Evolutionary conservation across 2,888 invertebrate genomes (phyloP), one percentile per base, ranked within the genome.

Genomic region (Ophion ellenae): DNA sequence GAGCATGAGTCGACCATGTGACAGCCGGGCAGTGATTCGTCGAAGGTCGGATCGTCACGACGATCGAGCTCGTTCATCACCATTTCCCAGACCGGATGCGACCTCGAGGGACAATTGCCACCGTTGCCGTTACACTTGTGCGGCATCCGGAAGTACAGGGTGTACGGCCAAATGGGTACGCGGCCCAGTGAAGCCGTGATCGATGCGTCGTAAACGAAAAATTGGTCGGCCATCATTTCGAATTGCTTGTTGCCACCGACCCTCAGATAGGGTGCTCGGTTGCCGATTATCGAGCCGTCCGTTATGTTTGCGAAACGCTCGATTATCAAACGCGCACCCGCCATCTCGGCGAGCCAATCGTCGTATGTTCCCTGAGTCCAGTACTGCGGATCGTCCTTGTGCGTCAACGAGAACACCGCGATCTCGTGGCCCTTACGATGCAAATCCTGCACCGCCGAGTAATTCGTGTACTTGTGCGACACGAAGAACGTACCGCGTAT

Each of bases 91-190:
- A 98, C 98, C 40, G 98, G 98, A 92, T 98, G 98, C 91, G 97
- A 97, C 93, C 97, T 95, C 71, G 97, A 97, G 32, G 98, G 98
- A 92, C 98, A 98, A 94, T 98, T 98, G 93, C 98, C 98, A 20
- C 98, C 98, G 93, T 98, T 98, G 87, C 98, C 98, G 94, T 98
- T 98, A 94, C 98, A 98, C 94, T 97, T 98, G 95, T 99, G 98
- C 0, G 98, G 98, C 97, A 99, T 98, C 87, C 98, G 96, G 96
- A 98, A 99, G 95, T 99, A 99, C 36, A 99, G 95, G 2, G 99
- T 99, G 95, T 99, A 99, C 0, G 99, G 99, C 99, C 99, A 99
- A 94, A 98, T 97, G 76, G 98, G 98, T 40, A 98, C 98, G 73
- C 98, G 97, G 57, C 97, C 96, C 80, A 98, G 95, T 0, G 98